phyloP scores from a whole-genome alignment of 92 coral and sea anemone species.

The Paragorgia papillata region DNA sequence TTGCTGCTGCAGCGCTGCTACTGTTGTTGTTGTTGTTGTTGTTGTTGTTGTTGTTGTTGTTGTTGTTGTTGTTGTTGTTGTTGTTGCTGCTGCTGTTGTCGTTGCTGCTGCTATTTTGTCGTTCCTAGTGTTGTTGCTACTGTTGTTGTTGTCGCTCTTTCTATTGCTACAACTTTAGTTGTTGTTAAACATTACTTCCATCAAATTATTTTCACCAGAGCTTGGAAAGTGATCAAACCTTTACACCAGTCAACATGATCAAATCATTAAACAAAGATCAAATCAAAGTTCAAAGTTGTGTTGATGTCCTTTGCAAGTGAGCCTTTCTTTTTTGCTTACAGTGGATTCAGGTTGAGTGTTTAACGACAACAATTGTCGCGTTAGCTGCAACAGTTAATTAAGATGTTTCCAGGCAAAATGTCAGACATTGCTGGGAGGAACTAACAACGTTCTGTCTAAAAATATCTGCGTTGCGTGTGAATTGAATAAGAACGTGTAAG shows the following conservation, averaged over 20 bases:
- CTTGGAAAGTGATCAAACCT: conserved; percentile 51
- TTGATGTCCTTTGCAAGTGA: conserved; percentile 77
- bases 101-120: neutral
- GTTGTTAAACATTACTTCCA: no score
- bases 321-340: no score
- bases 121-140: neutral
- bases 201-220: conserved; percentile 50
- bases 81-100: neutral
- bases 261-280: conserved; percentile 71
- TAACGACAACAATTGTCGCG: no score
- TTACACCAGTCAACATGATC: conserved; percentile 70
- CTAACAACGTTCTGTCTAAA: no score
- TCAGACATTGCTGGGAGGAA: no score
- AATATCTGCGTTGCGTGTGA: no score
- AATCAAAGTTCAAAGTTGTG: conserved; percentile 69
- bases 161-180: neutral
- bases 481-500: no score
- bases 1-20: no score
- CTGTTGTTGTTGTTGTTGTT: neutral
- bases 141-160: neutral
- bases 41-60: neutral
- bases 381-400: no score
- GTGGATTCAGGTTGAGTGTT: no score
- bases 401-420: no score
- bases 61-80: neutral